These are phyloP conservation scores for Hippopotamyrus pictus DNA, from an alignment of 2,797 vertebrate species.

Conservation along the genomic window DNA sequence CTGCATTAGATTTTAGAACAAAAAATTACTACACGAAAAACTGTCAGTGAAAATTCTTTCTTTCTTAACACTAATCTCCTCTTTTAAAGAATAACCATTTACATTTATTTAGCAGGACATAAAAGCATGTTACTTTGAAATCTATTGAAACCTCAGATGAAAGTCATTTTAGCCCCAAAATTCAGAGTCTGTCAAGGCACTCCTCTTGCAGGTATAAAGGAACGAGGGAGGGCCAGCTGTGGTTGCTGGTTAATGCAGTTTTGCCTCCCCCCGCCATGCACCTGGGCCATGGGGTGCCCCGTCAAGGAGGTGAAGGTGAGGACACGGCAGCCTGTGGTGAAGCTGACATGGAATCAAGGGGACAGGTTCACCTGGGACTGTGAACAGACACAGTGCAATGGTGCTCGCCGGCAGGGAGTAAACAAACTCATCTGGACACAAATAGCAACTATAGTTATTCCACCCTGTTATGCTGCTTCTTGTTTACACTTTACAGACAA, in stretches of 20 bases:
- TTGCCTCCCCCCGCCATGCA: not conserved
- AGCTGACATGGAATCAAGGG: not conserved
- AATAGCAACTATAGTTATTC: not conserved
- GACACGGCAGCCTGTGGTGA: not conserved
- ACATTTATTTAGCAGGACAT: not conserved
- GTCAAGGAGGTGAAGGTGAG: not conserved
- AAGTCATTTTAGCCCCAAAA: not conserved
- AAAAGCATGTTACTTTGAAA: not conserved
- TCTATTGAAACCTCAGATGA: not conserved
- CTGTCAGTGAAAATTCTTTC: not conserved
- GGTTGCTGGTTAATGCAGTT: not conserved
- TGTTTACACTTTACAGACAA: not conserved
- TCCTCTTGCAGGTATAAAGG: not conserved
- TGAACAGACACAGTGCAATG: conserved; percentile 5
- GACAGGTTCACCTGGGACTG: conserved; percentile 17
- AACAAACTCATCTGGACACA: not conserved
- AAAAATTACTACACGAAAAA: not conserved
- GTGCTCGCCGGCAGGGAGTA: not conserved
- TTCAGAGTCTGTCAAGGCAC: not conserved
- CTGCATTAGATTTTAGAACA: not conserved
- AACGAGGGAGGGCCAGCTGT: not conserved
- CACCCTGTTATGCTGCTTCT: not conserved
- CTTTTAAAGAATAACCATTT: not conserved
- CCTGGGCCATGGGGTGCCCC: not conserved
- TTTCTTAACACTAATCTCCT: not conserved